Evolutionary conservation across 2,888 invertebrate genomes (phyloP).

Genomic region (Chymomyza fuscimana): DNA sequence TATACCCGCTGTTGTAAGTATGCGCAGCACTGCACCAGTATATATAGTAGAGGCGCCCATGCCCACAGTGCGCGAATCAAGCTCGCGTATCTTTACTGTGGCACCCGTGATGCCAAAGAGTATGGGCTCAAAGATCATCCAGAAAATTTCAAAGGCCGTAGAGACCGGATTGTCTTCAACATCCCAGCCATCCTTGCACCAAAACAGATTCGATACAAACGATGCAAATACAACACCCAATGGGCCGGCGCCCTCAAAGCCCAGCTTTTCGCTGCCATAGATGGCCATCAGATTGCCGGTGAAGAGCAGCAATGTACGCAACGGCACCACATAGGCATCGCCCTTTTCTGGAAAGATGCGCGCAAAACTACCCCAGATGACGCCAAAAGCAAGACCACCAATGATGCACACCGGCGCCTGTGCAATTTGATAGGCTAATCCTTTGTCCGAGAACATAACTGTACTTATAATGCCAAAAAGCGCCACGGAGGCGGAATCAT

Average conservation of each 20-base stretch:
- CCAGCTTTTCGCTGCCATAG: conserved; percentile 91
- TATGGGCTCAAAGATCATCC: conserved; percentile 98
- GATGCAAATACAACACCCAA: conserved; percentile 90
- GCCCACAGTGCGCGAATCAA: conserved; percentile 86
- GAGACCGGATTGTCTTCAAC: conserved; percentile 93
- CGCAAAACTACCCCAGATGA: conserved; percentile 88
- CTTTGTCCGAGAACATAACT: conserved; percentile 90
- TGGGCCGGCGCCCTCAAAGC: conserved; percentile 87
- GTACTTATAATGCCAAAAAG: conserved; percentile 94
- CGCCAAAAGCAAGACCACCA: conserved; percentile 90
- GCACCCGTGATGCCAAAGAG: conserved; percentile 96
- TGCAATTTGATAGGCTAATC: conserved; percentile 84
- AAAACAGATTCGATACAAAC: conserved; percentile 89
- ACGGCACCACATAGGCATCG: conserved; percentile 89
- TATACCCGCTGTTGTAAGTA: conserved; percentile 84
- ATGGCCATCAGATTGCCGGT: conserved; percentile 91
- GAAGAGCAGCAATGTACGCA: conserved; percentile 89
- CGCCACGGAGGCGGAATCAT: conserved; percentile 97
- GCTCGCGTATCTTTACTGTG: conserved; percentile 89
- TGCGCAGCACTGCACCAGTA: conserved; percentile 84
- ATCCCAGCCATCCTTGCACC: conserved; percentile 92
- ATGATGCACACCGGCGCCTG: conserved; percentile 89
- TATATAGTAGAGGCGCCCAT: conserved; percentile 86
- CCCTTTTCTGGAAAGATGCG: conserved; percentile 91
- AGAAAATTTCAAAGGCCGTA: conserved; percentile 93